Percentiles rank a stretch among this genome's conserved stretches.
phyloP scores from a whole-genome alignment of 2,888 invertebrate genomes.

The Lasiommata megera region DNA sequence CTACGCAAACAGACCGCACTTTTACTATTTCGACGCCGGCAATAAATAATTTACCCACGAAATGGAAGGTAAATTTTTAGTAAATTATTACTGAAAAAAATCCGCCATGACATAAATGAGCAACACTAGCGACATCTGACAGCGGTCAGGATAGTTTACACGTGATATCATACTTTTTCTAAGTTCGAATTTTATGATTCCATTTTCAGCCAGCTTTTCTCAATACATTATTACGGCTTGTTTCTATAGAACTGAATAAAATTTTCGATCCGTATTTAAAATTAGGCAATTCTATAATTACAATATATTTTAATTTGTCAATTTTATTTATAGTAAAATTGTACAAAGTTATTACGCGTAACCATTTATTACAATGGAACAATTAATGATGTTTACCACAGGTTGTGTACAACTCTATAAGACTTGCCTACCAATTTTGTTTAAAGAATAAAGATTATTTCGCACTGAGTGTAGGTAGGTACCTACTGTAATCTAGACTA shows the following conservation, averaged over 20 bases:
- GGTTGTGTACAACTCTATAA: too few species aligned
- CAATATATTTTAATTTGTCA: too few species aligned
- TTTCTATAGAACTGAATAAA: too few species aligned
- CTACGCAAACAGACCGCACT: slow-evolving; percentile 57
- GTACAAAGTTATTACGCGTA: slow-evolving; percentile 3
- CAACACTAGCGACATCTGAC: slow-evolving; percentile 75
- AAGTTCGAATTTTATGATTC: slow-evolving; percentile 57
- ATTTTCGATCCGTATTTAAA: too few species aligned
- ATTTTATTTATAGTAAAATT: too few species aligned
- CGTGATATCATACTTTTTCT: slow-evolving; percentile 65
- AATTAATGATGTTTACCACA: too few species aligned
- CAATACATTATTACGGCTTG: neutral
- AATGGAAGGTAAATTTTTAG: slow-evolving; percentile 59
- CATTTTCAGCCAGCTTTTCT: slow-evolving; percentile 56
- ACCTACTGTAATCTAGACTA: too few species aligned
- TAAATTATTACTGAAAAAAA: slow-evolving; percentile 71
- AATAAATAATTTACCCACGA: slow-evolving; percentile 76
- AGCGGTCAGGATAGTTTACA: slow-evolving; percentile 53
- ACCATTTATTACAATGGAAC: slow-evolving; percentile 14
- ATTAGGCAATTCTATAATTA: too few species aligned
- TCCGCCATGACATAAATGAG: slow-evolving; percentile 75
- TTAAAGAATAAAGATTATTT: too few species aligned
- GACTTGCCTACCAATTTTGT: too few species aligned
- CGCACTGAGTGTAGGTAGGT: too few species aligned
- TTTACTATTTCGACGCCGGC: slow-evolving; percentile 65